Percentiles rank a stretch among this genome's conserved stretches.
Conservation (phyloP, 2,113 vertebrate species). For the Sturnira hondurensis region DNA sequence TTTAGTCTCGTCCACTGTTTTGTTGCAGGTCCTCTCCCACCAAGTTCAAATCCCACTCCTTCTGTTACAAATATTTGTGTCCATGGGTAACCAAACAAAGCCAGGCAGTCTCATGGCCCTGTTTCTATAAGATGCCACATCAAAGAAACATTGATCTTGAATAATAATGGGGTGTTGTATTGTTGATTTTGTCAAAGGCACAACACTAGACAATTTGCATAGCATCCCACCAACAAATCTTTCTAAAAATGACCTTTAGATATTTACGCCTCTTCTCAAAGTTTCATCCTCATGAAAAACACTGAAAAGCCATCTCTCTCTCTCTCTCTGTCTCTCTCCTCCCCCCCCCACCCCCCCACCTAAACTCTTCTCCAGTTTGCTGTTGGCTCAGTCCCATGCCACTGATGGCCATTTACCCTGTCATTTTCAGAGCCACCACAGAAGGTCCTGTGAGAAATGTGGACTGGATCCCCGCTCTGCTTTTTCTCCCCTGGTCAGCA, state of each 20-base stretch:
- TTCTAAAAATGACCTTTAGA: not conserved
- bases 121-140: not conserved
- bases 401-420: not conserved
- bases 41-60: not conserved
- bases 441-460: not conserved
- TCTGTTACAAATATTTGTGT: not conserved
- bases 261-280: not conserved
- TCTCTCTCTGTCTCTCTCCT: not conserved
- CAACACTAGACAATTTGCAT: not conserved
- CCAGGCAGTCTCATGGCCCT: not conserved
- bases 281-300: not conserved
- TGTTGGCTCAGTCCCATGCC: not conserved
- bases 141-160: not conserved
- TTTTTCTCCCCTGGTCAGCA: not conserved
- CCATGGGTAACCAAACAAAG: not conserved
- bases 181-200: not conserved
- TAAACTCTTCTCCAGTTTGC: not conserved
- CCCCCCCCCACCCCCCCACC: not conserved
- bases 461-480: not conserved
- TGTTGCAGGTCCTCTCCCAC: not conserved
- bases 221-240: not conserved
- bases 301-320: not conserved
- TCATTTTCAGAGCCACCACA: not conserved
- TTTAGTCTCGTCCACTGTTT: not conserved
- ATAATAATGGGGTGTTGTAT: not conserved